Base-by-base conservation (phyloP, 2,888 invertebrate genomes). In the Erebia palarica region DNA sequence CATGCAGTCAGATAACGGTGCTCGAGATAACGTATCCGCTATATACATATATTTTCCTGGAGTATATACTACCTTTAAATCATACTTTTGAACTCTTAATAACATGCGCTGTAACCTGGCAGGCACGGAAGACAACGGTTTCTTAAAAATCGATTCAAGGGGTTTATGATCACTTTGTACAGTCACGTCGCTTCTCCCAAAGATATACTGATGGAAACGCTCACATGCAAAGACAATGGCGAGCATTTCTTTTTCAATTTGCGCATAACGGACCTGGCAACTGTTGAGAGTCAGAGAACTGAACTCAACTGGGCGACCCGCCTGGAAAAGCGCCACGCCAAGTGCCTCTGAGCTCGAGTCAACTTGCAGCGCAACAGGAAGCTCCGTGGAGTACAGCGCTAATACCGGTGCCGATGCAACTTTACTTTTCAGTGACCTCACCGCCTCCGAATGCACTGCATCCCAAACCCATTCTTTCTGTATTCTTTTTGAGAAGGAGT, bases 101-200 rank as follows among this genome's bases (percentile, higher is more conserved):
- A 80, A 75, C 79, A 80, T 79, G 1, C 79, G 65, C 42, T 79
- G 79, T n/a, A 81, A 65, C 0, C 80, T 64, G 0, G 75, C 74
- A 0, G 80, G 79, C 1, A 77, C 72, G 1, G 73, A 66, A 9
- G 67, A 68, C 3, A 80, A 67, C 0, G 78, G 59, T 55, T 80
- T 81, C 36, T 74, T 78, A 70, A 80, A 81, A 13, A 81, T 36
- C 0, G 73, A 64, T 60, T 80, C 79, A 0, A 81, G 66, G 0
- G 81, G 81, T 16, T 81, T 81, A 36, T 81, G 81, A 53, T 82
- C 81, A 0, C 77, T 76, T 36, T 82, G n/a, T n/a, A 59, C 27
- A 3, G 36, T 36, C 1, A 59, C 42, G 9, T 59, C 36, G 8
- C 10, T 11, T n/a, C 59, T 21, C 0, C 59, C 59, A 36, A 36